Conservation (phyloP, 2,113 vertebrate genomes). For the Arothron firmamentum region DNA sequence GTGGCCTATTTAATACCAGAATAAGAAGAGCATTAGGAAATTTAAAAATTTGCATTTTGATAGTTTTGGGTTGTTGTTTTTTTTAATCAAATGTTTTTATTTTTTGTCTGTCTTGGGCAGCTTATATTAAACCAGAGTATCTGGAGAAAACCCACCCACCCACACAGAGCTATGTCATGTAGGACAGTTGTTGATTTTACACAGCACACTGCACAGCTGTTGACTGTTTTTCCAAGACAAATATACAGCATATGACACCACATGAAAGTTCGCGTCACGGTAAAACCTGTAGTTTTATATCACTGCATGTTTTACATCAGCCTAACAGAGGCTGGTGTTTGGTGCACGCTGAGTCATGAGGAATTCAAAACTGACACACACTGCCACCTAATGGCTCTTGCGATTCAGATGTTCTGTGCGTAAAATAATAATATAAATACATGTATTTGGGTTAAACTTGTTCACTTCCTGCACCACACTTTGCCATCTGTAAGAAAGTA, state of each 20-base stretch:
- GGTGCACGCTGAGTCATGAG: conserved; percentile 48
- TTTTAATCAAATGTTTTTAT: no score
- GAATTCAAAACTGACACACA: conserved; percentile 28
- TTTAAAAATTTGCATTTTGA: no score
- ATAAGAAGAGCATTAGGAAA: no score
- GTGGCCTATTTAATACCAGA: no score
- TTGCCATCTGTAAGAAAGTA: no score
- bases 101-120: no score
- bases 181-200: conserved; percentile 31
- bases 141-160: no score
- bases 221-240: conserved; percentile 24
- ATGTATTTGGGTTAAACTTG: no score
- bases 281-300: not conserved
- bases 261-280: not conserved
- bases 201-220: conserved; percentile 30
- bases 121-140: no score
- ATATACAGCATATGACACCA: conserved; percentile 18
- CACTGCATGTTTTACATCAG: conserved; percentile 17
- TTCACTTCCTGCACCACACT: no score
- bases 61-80: no score
- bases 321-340: conserved; percentile 23
- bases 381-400: conserved; percentile 58
- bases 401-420: not conserved
- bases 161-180: not conserved
- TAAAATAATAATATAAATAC: no score